Conservation (phyloP, 2,888 invertebrate species). For the Andrena fulva region DNA sequence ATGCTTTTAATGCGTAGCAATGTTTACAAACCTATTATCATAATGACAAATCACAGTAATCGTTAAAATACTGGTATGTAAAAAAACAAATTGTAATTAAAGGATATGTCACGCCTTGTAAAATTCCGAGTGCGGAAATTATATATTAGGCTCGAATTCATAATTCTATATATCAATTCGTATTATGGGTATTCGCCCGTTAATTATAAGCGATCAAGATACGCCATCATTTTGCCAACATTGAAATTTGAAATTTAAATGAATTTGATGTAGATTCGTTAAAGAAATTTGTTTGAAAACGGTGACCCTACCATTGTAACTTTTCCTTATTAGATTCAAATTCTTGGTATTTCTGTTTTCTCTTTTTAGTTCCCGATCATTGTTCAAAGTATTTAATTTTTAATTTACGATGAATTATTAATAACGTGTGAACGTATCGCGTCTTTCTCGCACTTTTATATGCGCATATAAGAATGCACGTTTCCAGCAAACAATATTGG, state of each 20-base stretch:
- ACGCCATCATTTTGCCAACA: not conserved
- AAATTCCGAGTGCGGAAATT: no score
- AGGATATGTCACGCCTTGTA: no score
- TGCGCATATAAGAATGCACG: conserved; percentile 38
- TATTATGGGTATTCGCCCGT: no score
- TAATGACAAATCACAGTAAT: no score
- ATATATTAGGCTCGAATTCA: no score
- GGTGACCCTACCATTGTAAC: not conserved
- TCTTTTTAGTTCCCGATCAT: conserved; percentile 25
- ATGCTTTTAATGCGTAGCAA: no score
- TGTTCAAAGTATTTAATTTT: conserved; percentile 12
- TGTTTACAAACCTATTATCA: no score
- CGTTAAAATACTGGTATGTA: no score
- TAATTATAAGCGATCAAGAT: not conserved
- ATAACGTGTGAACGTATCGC: conserved; percentile 26
- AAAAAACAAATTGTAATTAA: no score
- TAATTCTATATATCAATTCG: no score
- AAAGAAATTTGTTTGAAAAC: not conserved
- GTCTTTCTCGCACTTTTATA: conserved; percentile 37
- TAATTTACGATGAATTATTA: conserved; percentile 20
- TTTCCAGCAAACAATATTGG: conserved; percentile 40
- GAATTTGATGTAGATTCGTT: not conserved
- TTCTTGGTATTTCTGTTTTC: not conserved
- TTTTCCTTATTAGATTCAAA: conserved; percentile 12
- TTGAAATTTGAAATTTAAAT: not conserved